Conservation (phyloP, 2,113 vertebrate genomes). For the Sorex fumeus region DNA sequence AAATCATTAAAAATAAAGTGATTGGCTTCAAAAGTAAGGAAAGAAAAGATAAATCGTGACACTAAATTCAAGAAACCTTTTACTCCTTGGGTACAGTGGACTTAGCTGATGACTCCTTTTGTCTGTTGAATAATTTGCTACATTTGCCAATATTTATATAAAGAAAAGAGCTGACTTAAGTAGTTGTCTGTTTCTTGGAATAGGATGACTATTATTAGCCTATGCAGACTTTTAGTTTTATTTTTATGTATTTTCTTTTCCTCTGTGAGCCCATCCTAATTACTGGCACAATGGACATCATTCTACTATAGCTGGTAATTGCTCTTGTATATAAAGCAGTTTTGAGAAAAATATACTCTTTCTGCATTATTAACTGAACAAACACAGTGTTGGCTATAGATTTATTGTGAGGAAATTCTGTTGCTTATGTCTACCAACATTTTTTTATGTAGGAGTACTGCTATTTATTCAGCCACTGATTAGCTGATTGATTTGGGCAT, state of each 20-base stretch:
- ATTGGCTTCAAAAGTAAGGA: too few relatives aligned
- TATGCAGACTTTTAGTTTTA: background rate
- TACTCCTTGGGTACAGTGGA: background rate
- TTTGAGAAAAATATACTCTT: slow-evolving; percentile 8
- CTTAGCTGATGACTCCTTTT: background rate
- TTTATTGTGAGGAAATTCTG: background rate
- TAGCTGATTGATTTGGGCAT: too few relatives aligned
- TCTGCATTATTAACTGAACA: background rate
- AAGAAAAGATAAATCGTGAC: too few relatives aligned
- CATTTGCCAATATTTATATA: background rate
- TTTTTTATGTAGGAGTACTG: too few relatives aligned
- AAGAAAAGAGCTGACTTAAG: background rate
- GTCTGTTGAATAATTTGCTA: background rate
- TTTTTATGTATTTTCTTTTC: background rate
- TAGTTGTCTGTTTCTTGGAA: background rate
- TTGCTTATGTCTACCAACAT: background rate
- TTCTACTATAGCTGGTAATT: background rate
- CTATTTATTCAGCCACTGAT: too few relatives aligned
- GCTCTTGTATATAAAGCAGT: background rate
- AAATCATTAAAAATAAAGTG: too few relatives aligned
- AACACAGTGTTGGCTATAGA: background rate
- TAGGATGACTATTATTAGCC: background rate
- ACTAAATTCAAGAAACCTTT: too few relatives aligned
- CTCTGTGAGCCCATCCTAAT: background rate
- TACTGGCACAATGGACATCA: background rate